Conservation (phyloP, 2,797 vertebrate species). For the Lateolabrax maculatus region DNA sequence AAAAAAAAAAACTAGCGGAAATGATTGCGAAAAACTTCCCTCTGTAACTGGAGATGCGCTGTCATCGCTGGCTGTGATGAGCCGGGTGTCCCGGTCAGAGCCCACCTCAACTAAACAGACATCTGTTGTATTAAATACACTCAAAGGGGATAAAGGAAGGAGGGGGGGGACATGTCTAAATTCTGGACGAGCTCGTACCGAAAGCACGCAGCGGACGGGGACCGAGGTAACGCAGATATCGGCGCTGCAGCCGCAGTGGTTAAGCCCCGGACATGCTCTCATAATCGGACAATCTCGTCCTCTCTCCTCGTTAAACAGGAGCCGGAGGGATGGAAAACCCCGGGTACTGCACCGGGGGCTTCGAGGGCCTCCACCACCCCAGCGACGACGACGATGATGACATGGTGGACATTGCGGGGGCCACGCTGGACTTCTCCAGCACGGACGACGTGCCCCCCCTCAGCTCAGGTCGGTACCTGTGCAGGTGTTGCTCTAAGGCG, state of each 20-base stretch:
- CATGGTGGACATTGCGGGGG: constrained; percentile 92
- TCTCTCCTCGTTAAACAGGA: background rate
- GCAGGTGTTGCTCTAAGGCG: accelerated
- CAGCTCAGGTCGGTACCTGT: constrained; percentile 84
- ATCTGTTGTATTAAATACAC: background rate
- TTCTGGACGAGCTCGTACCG: constrained; percentile 8
- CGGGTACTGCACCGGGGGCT: constrained; percentile 86
- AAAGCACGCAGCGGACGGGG: background rate
- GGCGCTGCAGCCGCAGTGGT: background rate
- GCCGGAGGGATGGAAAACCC: constrained; percentile 87
- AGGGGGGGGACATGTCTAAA: too few relatives aligned
- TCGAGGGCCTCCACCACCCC: constrained; percentile 82
- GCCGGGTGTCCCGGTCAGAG: background rate
- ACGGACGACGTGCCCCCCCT: constrained; percentile 91
- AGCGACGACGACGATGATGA: constrained; percentile 92
- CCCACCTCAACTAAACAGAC: background rate
- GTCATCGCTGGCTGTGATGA: constrained; percentile 13
- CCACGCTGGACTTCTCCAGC: constrained; percentile 89
- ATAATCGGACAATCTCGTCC: background rate
- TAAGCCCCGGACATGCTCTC: background rate
- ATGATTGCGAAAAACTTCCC: constrained; percentile 59
- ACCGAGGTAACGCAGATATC: constrained; percentile 24
- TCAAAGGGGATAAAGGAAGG: too few relatives aligned
- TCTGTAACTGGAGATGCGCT: constrained; percentile 24
- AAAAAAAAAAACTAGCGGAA: constrained; percentile 41